These are phyloP conservation scores for Urocynchramus pylzowi DNA, from an alignment of 2,113 vertebrate genomes.

Conservation along the genomic window DNA sequence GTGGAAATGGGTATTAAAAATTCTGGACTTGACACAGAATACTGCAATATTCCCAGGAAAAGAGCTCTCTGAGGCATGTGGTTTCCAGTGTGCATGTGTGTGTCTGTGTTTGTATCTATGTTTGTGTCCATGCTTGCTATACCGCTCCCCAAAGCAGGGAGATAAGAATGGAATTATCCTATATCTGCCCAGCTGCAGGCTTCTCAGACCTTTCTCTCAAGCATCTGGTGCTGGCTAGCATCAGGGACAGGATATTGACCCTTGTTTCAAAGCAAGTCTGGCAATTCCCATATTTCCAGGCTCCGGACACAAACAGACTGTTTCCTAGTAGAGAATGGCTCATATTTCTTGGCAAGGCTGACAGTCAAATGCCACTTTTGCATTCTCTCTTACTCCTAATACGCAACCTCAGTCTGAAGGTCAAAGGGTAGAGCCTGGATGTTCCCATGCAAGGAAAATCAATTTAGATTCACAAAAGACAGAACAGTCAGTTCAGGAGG, in stretches of 20 bases:
- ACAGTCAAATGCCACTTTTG: not conserved
- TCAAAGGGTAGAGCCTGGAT: constrained; percentile 51
- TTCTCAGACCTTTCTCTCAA: not conserved
- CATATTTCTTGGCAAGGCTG: constrained; percentile 22
- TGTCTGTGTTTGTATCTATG: not conserved
- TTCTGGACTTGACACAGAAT: not conserved
- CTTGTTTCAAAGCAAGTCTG: not conserved
- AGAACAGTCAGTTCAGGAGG: constrained; percentile 6
- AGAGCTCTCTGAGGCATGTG: accelerated
- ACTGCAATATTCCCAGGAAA: not conserved
- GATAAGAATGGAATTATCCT: not conserved
- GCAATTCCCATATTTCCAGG: constrained; percentile 32
- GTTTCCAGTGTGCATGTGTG: not conserved
- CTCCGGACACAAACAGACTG: constrained; percentile 15
- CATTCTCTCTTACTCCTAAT: constrained; percentile 1
- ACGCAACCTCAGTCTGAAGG: constrained; percentile 20
- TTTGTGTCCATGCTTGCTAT: not conserved
- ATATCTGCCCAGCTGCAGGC: not conserved
- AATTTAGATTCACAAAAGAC: constrained; percentile 39
- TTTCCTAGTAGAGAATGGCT: constrained; percentile 13
- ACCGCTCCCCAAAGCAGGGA: not conserved
- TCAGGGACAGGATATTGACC: constrained; percentile 7
- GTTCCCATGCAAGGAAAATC: constrained; percentile 51
- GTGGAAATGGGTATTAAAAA: not conserved
- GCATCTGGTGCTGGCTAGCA: constrained; percentile 28